Evolutionary conservation across 2,888 invertebrate species (phyloP), one percentile per base, ranked within the genome.

Genomic region (Drosophila macrothrix): DNA sequence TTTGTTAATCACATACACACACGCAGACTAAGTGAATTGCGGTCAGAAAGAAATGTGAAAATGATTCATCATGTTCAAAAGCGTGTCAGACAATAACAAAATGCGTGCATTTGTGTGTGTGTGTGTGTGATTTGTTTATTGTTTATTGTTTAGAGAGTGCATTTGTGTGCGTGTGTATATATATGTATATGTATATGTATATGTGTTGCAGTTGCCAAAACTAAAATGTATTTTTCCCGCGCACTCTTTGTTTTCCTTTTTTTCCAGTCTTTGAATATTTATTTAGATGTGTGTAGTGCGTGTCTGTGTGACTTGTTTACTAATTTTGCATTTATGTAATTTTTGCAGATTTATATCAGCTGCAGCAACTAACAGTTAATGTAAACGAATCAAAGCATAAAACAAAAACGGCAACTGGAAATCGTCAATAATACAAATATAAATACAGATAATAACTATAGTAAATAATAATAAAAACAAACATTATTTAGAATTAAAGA

Each of bases 301-400:
- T 68, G 67, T 35, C 60, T 80, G 80, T 80, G 71, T 78, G n/a
- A 39, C n/a, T 83, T 85, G 90, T 90, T 85, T 88, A 85, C 84
- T 43, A 85, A 73, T 88, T 67, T 68, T 55, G 67, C 73, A 72
- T 89, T 76, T 70, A 78, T 73, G 56, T 68, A 56, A 66, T 83
- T 66, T 80, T 83, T 69, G 70, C 80, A 90, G 90, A 82, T 82
- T 76, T 77, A 71, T 82, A 89, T 80, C 76, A 78, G 71, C 78
- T 66, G 75, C 69, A 62, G 53, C 73, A 67, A 63, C 41, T 58
- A 78, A 73, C 59, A 71, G 43, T 43, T 80, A 75, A 59, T 58
- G 6, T n/a, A 67, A 73, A 31, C 76, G 66, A 82, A 80, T 58
- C 49, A 69, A 43, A 69, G 56, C 65, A 64, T 68, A 59, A 65